Evolutionary conservation across 2,113 vertebrate genomes (phyloP), one percentile per base, ranked within the genome.

Genomic region (Gyps fulvus): DNA sequence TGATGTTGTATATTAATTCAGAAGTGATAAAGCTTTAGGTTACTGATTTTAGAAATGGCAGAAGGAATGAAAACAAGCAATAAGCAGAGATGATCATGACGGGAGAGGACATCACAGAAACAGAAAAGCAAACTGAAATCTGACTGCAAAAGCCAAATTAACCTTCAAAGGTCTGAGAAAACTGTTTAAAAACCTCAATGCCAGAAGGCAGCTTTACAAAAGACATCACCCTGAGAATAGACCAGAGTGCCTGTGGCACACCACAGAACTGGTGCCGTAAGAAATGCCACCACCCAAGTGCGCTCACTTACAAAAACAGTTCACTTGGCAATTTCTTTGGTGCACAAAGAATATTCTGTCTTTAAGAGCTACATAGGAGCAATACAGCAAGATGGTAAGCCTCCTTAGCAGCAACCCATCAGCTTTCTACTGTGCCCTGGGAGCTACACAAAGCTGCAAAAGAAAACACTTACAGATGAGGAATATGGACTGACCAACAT

Each of bases 61-160:
- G 86, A 95, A 97, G 84, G 88, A 67, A 94, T 83, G 98, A 93
- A 62, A 94, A 97, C 87, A 97, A 93, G 97, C 96, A 82, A 22
- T 54, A 95, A 98, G 98, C 97, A 83, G 96, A 95, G 96, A 97
- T 87, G 94, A 63, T 8, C 1, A 31, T 93, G 93, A 93, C 5
- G 76, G 93, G 66, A 95, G 78, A 96, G 65, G 93, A 97, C 95
- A 73, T 36, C 66, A 94, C 91, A 95, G 92, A 87, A 82, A 91
- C 31, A 93, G 45, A 78, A 58, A 87, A 90, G 62, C 73, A 32
- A 76, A 52, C 25, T 11, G 32, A 50, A 57, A 67, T 10, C 72
- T 19, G 82, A 34, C 50, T 40, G 90, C 52, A 47, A 34, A 94
- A 93, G 70, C 80, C 50, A 55, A 92, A 92, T 50, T 9, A 77